A percentile compares a stretch with the other conserved stretches of the same genome.
These are phyloP conservation scores for Squalus acanthias DNA, from an alignment of 2,797 vertebrate genomes.

Conservation along the genomic window DNA sequence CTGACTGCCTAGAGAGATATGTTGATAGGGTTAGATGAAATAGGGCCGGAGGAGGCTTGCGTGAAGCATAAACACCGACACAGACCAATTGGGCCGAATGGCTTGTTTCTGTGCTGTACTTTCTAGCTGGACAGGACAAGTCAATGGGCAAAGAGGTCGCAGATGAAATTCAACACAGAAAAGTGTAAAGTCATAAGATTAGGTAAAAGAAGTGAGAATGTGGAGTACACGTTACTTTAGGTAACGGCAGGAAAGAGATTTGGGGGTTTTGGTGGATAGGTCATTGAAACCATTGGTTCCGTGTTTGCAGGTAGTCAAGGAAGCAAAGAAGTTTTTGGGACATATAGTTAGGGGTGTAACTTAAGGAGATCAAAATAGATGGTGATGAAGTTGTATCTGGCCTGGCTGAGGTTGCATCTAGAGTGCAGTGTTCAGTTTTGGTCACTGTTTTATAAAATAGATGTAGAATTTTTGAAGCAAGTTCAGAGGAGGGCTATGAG, in stretches of 20 bases:
- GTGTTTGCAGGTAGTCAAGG: neutral
- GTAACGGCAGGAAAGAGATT: neutral
- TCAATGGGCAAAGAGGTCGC: neutral
- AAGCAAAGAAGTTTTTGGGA: too few relatives aligned
- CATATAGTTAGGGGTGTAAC: neutral
- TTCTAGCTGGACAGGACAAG: neutral
- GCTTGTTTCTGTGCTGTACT: neutral
- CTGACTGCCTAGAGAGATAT: neutral
- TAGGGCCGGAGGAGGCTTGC: neutral
- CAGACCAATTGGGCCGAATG: neutral
- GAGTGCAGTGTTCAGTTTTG: neutral
- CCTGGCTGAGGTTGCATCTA: neutral
- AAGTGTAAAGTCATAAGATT: neutral
- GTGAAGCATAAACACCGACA: neutral
- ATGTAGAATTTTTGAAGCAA: neutral
- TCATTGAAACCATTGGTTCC: neutral
- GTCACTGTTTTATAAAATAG: neutral
- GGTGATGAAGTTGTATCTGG: neutral
- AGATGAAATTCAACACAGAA: neutral
- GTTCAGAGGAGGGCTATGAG: neutral
- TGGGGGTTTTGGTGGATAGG: neutral
- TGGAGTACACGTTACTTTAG: neutral
- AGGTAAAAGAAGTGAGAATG: neutral
- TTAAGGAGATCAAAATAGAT: neutral
- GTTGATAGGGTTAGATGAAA: neutral